phyloP scores from a whole-genome alignment of 2,113 vertebrate species.

The Glaucidium brasilianum region DNA sequence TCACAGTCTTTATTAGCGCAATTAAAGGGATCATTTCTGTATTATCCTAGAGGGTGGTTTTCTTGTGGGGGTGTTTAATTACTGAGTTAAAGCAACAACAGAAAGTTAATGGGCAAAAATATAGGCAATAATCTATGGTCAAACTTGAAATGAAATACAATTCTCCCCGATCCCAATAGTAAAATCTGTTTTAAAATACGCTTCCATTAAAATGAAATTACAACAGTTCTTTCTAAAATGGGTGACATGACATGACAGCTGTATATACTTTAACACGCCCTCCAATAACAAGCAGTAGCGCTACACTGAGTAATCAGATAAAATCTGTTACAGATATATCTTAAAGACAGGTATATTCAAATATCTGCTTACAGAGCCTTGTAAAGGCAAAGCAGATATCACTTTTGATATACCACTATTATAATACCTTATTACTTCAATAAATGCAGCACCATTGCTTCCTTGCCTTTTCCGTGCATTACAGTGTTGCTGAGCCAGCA shows the following conservation, averaged over 20 bases:
- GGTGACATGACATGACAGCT: not conserved
- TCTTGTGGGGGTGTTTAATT: not conserved
- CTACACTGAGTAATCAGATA: not conserved
- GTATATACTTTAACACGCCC: not conserved
- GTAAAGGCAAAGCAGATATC: not conserved
- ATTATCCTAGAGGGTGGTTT: not conserved
- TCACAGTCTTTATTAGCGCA: slow-evolving; percentile 38
- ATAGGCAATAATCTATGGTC: not conserved
- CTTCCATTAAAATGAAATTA: slow-evolving; percentile 7
- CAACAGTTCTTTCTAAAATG: not conserved
- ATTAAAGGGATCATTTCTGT: slow-evolving; percentile 25
- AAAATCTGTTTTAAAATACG: slow-evolving; percentile 10
- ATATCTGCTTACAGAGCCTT: not conserved
- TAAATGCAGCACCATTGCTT: not conserved
- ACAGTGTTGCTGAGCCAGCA: not conserved
- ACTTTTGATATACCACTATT: not conserved
- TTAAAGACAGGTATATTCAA: not conserved
- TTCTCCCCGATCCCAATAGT: not conserved
- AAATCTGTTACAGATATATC: not conserved
- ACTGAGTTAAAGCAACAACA: slow-evolving; percentile 36
- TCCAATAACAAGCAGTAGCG: not conserved
- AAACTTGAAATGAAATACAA: not conserved
- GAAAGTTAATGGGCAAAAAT: slow-evolving; percentile 28
- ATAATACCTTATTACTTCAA: not conserved
- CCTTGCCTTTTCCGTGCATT: not conserved